Conservation (phyloP, 2,797 vertebrate species). For the Zonotrichia albicollis region DNA sequence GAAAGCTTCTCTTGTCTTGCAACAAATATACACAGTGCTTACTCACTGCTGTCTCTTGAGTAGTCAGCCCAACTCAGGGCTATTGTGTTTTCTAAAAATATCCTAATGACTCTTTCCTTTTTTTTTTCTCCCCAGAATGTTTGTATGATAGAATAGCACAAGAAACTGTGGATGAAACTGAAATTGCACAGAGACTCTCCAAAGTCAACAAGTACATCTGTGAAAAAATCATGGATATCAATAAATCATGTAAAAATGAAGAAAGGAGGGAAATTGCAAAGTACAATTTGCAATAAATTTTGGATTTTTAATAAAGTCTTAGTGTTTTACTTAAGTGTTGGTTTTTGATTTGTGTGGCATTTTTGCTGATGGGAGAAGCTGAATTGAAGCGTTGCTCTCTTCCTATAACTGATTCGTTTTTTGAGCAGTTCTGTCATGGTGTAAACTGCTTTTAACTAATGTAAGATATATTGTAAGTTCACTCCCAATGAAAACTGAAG, state of each 20-base stretch:
- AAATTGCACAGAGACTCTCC: constrained; percentile 99
- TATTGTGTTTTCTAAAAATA: constrained; percentile 15
- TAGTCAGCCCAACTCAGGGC: neutral
- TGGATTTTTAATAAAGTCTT: constrained; percentile 79
- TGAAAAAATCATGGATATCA: constrained; percentile 99
- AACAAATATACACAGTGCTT: neutral
- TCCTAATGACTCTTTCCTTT: constrained; percentile 60
- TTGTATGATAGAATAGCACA: constrained; percentile 99
- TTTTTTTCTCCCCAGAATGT: constrained; percentile 84
- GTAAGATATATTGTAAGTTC: constrained; percentile 21
- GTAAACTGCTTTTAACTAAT: constrained; percentile 32
- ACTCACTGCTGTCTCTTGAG: constrained; percentile 6
- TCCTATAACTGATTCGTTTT: neutral
- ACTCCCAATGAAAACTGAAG: neutral
- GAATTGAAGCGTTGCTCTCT: neutral
- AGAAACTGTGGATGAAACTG: constrained; percentile 97
- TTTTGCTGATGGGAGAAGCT: constrained; percentile 13
- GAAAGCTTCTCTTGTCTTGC: neutral
- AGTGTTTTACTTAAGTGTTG: constrained; percentile 71
- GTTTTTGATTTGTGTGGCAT: constrained; percentile 59
- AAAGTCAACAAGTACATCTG: constrained; percentile 99
- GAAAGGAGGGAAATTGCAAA: constrained; percentile 95
- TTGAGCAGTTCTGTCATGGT: constrained; percentile 14
- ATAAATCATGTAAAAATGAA: constrained; percentile 99
- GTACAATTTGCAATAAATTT: constrained; percentile 85